These are phyloP conservation scores for Temnothorax nylanderi DNA, from an alignment of 1,140 invertebrate genomes.

Conservation along the genomic window DNA sequence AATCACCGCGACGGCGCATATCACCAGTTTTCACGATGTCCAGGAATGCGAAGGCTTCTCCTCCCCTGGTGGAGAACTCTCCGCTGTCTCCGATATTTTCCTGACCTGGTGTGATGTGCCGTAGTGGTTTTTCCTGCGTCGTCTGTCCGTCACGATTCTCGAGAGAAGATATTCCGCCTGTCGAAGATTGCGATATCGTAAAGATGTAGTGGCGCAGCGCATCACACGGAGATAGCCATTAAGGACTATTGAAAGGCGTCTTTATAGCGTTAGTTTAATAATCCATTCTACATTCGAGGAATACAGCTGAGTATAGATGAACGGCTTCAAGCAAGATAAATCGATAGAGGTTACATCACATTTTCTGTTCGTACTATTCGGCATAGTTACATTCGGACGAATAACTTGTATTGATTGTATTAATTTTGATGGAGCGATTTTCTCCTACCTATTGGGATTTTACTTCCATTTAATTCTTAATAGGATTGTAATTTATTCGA, in stretches of 20 bases:
- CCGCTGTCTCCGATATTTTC: conserved; percentile 26
- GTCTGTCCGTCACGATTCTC: conserved; percentile 62
- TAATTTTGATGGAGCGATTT: neutral
- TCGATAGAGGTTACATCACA: conserved; percentile 42
- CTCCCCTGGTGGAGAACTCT: neutral
- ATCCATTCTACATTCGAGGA: conserved; percentile 46
- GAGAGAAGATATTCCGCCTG: conserved; percentile 39
- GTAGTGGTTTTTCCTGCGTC: conserved; percentile 77
- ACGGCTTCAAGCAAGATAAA: conserved; percentile 7
- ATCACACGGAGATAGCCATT: conserved; percentile 28
- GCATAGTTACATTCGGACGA: neutral
- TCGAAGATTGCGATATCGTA: conserved; percentile 50
- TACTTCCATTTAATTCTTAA: neutral
- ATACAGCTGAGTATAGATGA: conserved; percentile 28
- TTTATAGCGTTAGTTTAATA: conserved; percentile 58
- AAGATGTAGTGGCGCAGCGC: conserved; percentile 22
- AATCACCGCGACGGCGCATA: conserved; percentile 72
- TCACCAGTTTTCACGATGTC: conserved; percentile 68
- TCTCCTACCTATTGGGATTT: neutral
- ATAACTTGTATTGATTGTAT: conserved; percentile 9
- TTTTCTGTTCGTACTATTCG: conserved; percentile 4
- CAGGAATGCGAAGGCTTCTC: conserved; percentile 34
- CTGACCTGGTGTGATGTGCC: conserved; percentile 80
- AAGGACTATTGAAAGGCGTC: conserved; percentile 47
- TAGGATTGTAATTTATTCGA: neutral